Base-by-base conservation (phyloP, 64 coral and sea anemone genomes). In the Astreopora myriophthalma region DNA sequence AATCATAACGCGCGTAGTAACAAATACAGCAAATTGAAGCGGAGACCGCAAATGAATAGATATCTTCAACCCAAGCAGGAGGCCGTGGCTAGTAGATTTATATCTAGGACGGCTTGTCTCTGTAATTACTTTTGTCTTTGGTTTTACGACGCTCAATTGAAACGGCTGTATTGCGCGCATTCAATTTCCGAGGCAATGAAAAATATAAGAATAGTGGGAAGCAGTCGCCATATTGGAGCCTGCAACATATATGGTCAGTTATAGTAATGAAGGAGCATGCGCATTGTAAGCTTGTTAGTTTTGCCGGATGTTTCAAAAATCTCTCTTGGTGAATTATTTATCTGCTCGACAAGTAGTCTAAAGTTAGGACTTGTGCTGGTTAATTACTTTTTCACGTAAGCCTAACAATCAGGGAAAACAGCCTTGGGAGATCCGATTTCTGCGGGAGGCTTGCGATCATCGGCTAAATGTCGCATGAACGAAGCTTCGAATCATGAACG, bases 301-400 rank as follows among this genome's bases (percentile, higher is more conserved):
- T 93, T 93, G 85, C 92, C 92, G 92, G 85, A 93, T 93, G 85
- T 94, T 88, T 83, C 49, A 93, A 93, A 93, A 77, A 83, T 34
- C 8, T 23, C 28, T 48, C 11, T 66, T 81, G 84, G 81, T 94
- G 70, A 82, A 83, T 77, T 61, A 85, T 91, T 77, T 61, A 84
- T 91, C 12, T 74, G 80, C 30, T 2, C 69, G 34, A 74, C 2
- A 24, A 81, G 85, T 52, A 87, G 74, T 94, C 85, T 64, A 88
- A 65, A 23, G 73, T 60, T 74, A 78, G 75, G 46, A 24, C 67
- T 8, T 52, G 39, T 32, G 60, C 65, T 55, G 23, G 62, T 31
- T 94, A 63, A 38, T 62, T 26, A 83, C 72, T 94, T 70, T n/a
- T 77, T 26, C 70, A 58, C 17, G 66, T 35, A 16, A 31, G 31